Evolutionary conservation across 2,888 invertebrate genomes (phyloP).

Genomic region (Dryobotodes eremita): DNA sequence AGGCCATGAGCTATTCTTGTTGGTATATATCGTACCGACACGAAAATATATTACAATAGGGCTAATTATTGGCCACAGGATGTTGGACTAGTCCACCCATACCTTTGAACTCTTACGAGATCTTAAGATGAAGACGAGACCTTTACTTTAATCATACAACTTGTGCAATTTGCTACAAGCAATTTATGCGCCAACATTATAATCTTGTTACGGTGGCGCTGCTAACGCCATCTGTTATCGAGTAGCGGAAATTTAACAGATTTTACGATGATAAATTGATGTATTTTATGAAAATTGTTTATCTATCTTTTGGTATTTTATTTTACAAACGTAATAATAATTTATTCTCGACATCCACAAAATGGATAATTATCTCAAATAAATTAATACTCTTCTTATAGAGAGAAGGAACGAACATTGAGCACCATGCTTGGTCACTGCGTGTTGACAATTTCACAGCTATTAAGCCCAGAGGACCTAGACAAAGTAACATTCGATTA

Average conservation of each 20-base stretch:
- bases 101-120: conserved; percentile 10
- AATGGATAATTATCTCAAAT: background rate
- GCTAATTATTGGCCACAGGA: background rate
- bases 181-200: conserved; percentile 14
- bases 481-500: too few relatives aligned
- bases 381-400: background rate
- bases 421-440: background rate
- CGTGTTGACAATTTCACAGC: background rate
- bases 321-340: background rate
- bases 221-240: conserved; percentile 70
- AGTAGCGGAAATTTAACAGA: conserved; percentile 52
- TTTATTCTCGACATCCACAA: too few relatives aligned
- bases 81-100: background rate
- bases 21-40: too few relatives aligned
- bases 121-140: background rate
- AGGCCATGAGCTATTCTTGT: too few relatives aligned
- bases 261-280: background rate
- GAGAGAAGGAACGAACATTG: background rate
- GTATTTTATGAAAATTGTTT: background rate
- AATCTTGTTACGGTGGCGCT: background rate
- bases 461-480: too few relatives aligned
- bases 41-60: background rate
- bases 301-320: too few relatives aligned
- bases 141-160: conserved; percentile 20
- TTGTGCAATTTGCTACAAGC: conserved; percentile 24